Percentiles rank a stretch among this genome's conserved stretches.
Evolutionary conservation across 2,888 invertebrate species (phyloP).

Genomic region (Eupeodes luniger): DNA sequence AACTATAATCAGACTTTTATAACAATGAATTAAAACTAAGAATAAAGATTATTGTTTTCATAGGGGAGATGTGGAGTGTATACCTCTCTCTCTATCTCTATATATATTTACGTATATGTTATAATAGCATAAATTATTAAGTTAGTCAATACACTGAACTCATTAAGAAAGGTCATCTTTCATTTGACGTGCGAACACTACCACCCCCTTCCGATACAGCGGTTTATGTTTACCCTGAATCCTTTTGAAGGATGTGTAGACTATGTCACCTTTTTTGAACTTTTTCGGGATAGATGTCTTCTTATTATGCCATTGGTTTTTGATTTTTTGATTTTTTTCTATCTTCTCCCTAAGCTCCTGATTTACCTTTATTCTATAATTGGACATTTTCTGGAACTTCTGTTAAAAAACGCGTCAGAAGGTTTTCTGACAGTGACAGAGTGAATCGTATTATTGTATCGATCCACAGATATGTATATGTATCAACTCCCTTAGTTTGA

Average conservation of each 20-base stretch:
- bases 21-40: too few species aligned
- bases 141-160: too few species aligned
- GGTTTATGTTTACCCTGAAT: constrained; percentile 31
- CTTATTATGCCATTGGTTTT: background rate
- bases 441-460: constrained; percentile 74
- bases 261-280: constrained; percentile 1
- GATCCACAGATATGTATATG: constrained; percentile 44
- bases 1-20: too few species aligned
- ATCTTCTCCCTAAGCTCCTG: constrained; percentile 4
- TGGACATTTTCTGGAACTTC: constrained; percentile 7
- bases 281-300: background rate
- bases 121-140: too few species aligned
- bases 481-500: constrained; percentile 31
- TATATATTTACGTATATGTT: too few species aligned
- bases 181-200: too few species aligned
- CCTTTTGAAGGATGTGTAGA: constrained; percentile 7
- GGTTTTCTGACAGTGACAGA: constrained; percentile 68
- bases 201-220: constrained; percentile 24
- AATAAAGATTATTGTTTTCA: too few species aligned
- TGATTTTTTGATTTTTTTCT: background rate
- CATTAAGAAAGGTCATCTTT: too few species aligned
- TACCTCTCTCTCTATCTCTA: too few species aligned
- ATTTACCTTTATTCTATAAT: constrained; percentile 18
- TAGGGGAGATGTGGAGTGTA: too few species aligned
- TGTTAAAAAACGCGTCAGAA: constrained; percentile 68